Base-by-base conservation (phyloP, 2,113 vertebrate genomes). In the Kryptolebias marmoratus region DNA sequence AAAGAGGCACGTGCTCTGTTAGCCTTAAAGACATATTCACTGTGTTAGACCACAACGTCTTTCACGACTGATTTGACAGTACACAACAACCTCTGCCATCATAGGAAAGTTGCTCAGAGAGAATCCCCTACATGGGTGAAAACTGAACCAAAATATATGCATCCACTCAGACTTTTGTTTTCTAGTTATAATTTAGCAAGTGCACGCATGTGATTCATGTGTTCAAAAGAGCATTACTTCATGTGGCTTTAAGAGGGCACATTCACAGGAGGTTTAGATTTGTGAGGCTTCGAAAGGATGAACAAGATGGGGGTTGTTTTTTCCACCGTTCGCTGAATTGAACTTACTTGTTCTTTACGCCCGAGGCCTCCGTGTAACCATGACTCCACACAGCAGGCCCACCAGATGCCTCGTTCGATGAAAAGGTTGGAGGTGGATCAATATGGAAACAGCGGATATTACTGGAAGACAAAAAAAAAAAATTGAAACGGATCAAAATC, bases 361-460 rank as follows among this genome's bases (percentile, higher is more conserved):
- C 98, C 0, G 98, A 99, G 0, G 96, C 97, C 87, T 99, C 98
- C 0, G 97, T 98, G 91, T 96, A 99, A 39, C 98, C 98, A 2
- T 99, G 97, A 47, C 97, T 98, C 98, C 98, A 99, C 47, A 99
- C 96, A 0, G 96, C 97, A 0, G 98, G 97, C 0, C 96, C 96
- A 75, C 96, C 95, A 0, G 96, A 93, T 0, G 94, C 92, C 8
- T 99, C 97, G 1, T 94, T 95, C 1, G 94, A 91, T 0, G 95
- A 95, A 73, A 95, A 94, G 47, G 93, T 92, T 0, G 91, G 92
- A 1, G 97, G 95, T 52, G 96, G 97, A 91, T 99, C 98, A 0
- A 99, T 96, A 83, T 94, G 98, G 90, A 99, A 99, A 89, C 96
- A 99, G 86, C 97, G 96, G 77, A 99, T 99, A 80, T 99, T 99